Percentiles rank a stretch among this genome's conserved stretches.
Evolutionary conservation across 2,888 invertebrate genomes (phyloP).

Genomic region (Campoletis raptor): DNA sequence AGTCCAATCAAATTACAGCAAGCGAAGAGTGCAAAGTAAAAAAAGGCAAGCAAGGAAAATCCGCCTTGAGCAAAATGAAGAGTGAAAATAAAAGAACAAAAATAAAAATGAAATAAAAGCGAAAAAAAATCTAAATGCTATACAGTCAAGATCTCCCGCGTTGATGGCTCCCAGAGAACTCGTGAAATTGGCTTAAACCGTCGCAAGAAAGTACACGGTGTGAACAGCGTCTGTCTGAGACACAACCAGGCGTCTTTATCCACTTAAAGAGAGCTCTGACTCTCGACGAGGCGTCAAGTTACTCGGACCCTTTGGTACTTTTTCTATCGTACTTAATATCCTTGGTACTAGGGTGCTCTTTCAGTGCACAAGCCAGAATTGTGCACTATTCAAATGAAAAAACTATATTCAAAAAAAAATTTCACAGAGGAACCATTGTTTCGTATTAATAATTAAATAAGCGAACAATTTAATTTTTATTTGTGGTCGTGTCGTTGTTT

Average conservation of each 20-base stretch:
- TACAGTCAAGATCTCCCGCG: constrained; percentile 45
- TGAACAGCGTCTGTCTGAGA: constrained; percentile 62
- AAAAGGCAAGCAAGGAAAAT: constrained; percentile 56
- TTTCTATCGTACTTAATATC: constrained; percentile 32
- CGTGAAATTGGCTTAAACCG: constrained; percentile 77
- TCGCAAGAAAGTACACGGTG: constrained; percentile 69
- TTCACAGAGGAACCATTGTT: not conserved
- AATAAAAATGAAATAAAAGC: constrained; percentile 25
- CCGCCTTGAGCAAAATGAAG: constrained; percentile 51
- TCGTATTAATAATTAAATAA: not conserved
- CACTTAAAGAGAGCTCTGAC: constrained; percentile 72
- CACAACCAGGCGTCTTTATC: constrained; percentile 73
- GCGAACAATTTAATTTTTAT: not conserved
- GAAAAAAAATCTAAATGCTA: constrained; percentile 46
- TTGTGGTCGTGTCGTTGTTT: too few species aligned
- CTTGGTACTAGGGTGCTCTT: not conserved
- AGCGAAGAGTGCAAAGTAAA: constrained; percentile 61
- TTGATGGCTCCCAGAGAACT: constrained; percentile 68
- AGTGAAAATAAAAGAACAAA: constrained; percentile 42
- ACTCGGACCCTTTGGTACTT: constrained; percentile 48
- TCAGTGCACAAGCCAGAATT: not conserved
- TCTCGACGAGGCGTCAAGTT: constrained; percentile 57
- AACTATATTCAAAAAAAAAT: not conserved
- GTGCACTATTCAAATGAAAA: not conserved
- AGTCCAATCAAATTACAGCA: constrained; percentile 58